Conservation (phyloP, 2,113 vertebrate species). For the Crotalus tigris region DNA sequence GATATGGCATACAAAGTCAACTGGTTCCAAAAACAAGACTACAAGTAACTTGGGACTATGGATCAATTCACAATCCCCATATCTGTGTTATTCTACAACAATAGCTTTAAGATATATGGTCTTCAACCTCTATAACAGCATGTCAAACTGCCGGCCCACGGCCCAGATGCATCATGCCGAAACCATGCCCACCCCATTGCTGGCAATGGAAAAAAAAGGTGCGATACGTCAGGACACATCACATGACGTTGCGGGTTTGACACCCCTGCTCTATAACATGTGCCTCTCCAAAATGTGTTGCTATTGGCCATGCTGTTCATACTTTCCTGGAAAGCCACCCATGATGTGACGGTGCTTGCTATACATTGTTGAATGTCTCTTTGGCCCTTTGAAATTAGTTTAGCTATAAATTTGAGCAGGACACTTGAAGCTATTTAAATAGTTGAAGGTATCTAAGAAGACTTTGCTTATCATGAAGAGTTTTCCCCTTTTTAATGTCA, state of each 20-base stretch:
- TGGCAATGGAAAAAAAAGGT: no score
- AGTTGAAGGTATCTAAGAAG: not conserved
- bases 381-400: not conserved
- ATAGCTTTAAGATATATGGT: not conserved
- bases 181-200: no score
- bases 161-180: no score
- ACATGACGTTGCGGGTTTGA: not conserved
- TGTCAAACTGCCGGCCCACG: not conserved
- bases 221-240: no score
- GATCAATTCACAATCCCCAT: not conserved
- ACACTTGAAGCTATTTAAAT: not conserved
- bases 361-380: not conserved
- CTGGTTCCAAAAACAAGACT: not conserved
- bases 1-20: not conserved
- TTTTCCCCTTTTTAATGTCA: slow-evolving; percentile 9
- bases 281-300: not conserved
- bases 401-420: not conserved
- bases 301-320: not conserved
- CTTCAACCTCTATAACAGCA: no score
- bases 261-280: not conserved
- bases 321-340: not conserved
- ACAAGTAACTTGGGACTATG: not conserved
- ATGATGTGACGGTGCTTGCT: not conserved
- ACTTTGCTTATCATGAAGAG: not conserved
- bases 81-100: not conserved